Evolutionary conservation across 2,113 vertebrate genomes (phyloP).

Genomic region (Carollia perspicillata): DNA sequence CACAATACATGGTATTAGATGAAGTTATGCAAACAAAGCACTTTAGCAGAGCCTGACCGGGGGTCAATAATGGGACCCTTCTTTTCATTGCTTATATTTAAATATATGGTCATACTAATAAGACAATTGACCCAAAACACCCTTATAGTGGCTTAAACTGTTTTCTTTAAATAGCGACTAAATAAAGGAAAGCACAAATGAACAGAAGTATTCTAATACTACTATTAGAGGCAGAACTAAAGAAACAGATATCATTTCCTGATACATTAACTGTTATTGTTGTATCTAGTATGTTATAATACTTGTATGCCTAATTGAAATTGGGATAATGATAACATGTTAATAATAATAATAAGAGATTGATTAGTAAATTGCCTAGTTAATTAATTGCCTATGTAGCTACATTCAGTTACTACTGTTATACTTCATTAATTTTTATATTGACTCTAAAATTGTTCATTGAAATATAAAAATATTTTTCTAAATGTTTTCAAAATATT

Average conservation of each 20-base stretch:
- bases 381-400: neutral
- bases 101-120: neutral
- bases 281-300: neutral
- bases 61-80: neutral
- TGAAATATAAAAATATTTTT: neutral
- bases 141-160: neutral
- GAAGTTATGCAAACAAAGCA: neutral
- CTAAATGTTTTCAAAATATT: neutral
- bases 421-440: conserved; percentile 10
- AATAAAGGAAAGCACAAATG: neutral
- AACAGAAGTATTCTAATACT: neutral
- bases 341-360: neutral
- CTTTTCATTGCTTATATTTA: neutral
- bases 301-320: neutral
- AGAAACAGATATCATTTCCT: neutral
- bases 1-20: no score
- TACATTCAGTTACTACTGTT: neutral
- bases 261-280: neutral
- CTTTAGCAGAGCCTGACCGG: neutral
- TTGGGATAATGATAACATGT: neutral
- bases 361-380: neutral
- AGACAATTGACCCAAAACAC: neutral
- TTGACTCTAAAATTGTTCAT: neutral
- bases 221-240: neutral
- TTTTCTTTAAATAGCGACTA: neutral